Evolutionary conservation across 2,113 vertebrate genomes (phyloP), one percentile per base, ranked within the genome.

Genomic region (Etia nguti): DNA sequence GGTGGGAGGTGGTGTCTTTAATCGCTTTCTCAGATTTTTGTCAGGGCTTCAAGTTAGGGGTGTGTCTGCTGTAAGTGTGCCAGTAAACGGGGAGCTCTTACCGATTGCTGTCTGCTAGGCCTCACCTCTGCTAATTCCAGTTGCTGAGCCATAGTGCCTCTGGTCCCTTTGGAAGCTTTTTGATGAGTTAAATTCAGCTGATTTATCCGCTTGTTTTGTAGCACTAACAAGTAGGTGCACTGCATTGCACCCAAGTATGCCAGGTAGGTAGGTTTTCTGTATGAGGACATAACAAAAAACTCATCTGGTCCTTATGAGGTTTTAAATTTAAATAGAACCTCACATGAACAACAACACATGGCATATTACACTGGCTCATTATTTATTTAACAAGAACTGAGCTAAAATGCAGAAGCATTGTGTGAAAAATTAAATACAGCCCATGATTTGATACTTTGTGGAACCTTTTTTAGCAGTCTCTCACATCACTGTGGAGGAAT

Each of bases 161-260:
- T 31, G 70, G 46, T 31, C 10, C 70, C 26, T 31, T 50, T 50
- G 43, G 43, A 50, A 77, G 26, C 26, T 50, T 31, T 50, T 77
- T 0, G 0, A 13, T 75, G 10, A 48, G 24, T 20, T 50, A 75
- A 75, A 50, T 75, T 20, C 24, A 11, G 12, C 24, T 0, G 6
- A 29, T 31, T 77, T 2, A 50, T 2, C 18, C 4, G 26, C 26
- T 29, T 77, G 41, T 29, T 73, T 46, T 46, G 24, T 18, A 73
- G 22, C 38, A 73, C 22, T 26, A 73, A 24, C 15, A 70, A 16
- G n/a, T 43, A 0, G n/a, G 5, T 48, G 10, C 10, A 5, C 29
- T 3, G 68, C 68, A 48, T 75, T 75, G 43, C 43, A 75, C 15
- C 10, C 16, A 50, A 31, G 24, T 77, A 48, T 50, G 43, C 16